A percentile compares a stretch with the other conserved stretches of the same genome.
These are phyloP conservation scores for Coptodon bakossiorum DNA, from an alignment of 2,113 vertebrate species.

Conservation along the genomic window DNA sequence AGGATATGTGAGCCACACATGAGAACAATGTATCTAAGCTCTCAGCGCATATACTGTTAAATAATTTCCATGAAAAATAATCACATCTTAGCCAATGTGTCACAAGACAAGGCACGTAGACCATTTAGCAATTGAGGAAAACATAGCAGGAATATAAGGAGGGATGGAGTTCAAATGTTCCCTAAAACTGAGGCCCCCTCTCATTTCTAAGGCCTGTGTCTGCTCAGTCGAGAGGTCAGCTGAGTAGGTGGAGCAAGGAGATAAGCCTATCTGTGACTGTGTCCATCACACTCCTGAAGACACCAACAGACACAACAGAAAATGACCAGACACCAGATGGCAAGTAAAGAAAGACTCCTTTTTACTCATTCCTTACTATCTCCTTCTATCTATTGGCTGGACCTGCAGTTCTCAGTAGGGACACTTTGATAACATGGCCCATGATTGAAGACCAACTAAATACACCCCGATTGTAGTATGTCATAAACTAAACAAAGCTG, in stretches of 20 bases:
- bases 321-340: slow-evolving; percentile 36
- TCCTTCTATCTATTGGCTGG: slow-evolving; percentile 31
- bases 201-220: not conserved
- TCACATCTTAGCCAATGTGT: not conserved
- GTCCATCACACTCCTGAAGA: slow-evolving; percentile 39
- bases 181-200: not conserved
- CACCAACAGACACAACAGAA: slow-evolving; percentile 33
- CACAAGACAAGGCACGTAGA: not conserved
- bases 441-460: slow-evolving; percentile 15
- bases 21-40: not conserved
- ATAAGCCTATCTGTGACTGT: slow-evolving; percentile 47
- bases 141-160: not conserved
- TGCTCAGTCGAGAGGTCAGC: slow-evolving; percentile 35
- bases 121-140: slow-evolving; percentile 7
- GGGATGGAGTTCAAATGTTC: not conserved
- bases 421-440: slow-evolving; percentile 39
- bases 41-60: not conserved
- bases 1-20: not conserved
- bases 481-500: slow-evolving; percentile 22
- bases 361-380: slow-evolving; percentile 40
- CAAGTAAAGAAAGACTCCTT: slow-evolving; percentile 35
- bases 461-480: not conserved
- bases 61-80: not conserved
- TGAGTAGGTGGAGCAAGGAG: slow-evolving; percentile 18
- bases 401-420: slow-evolving; percentile 20